These are phyloP conservation scores for Leptogaster cylindrica DNA, from an alignment of 2,888 invertebrate species.

Conservation along the genomic window DNA sequence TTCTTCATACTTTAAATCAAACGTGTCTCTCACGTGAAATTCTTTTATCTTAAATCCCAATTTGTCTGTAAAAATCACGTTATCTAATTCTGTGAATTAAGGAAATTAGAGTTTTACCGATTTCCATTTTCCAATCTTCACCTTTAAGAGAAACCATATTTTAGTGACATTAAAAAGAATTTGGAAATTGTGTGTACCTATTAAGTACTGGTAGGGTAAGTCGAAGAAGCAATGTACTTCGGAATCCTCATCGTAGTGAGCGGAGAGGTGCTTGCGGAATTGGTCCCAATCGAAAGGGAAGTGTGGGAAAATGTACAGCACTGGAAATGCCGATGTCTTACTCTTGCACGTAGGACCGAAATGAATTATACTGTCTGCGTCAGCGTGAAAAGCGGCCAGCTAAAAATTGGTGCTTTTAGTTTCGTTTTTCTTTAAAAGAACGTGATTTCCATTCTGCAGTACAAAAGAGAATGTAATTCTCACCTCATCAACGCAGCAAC, in stretches of 20 bases:
- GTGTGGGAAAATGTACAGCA: slow-evolving; percentile 75
- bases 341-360: slow-evolving; percentile 91
- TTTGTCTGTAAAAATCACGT: slow-evolving; percentile 5
- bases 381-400: slow-evolving; percentile 89
- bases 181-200: slow-evolving; percentile 61
- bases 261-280: slow-evolving; percentile 57
- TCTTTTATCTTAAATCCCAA: slow-evolving; percentile 47
- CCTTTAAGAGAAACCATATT: too few species aligned
- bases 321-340: slow-evolving; percentile 74
- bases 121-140: slow-evolving; percentile 17
- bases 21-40: slow-evolving; percentile 52
- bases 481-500: slow-evolving; percentile 65
- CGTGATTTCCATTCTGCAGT: not conserved
- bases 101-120: slow-evolving; percentile 2
- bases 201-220: slow-evolving; percentile 69
- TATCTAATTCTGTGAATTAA: not conserved
- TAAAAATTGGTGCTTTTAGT: slow-evolving; percentile 58
- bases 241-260: slow-evolving; percentile 56
- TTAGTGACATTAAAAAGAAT: slow-evolving; percentile 6
- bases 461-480: not conserved
- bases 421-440: not conserved
- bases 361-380: slow-evolving; percentile 86
- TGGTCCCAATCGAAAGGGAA: slow-evolving; percentile 64
- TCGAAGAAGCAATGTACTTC: slow-evolving; percentile 68
- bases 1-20: too few species aligned